These are phyloP conservation scores for Odocoileus virginianus DNA, from an alignment of 2,113 vertebrate genomes.

Conservation along the genomic window DNA sequence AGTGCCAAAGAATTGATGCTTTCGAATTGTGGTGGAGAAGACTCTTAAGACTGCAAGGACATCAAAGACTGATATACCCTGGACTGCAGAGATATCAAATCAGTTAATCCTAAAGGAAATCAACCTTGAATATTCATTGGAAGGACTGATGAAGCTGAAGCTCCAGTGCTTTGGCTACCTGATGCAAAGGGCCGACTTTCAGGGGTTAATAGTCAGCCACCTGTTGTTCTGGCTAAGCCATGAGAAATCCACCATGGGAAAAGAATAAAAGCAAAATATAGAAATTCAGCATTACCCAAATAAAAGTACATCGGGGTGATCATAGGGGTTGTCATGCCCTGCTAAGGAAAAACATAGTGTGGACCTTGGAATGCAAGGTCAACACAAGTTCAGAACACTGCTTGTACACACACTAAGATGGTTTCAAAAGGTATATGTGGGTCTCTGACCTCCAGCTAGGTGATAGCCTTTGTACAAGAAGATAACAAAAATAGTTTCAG, in stretches of 20 bases:
- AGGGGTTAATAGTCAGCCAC: background rate
- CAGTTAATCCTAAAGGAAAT: background rate
- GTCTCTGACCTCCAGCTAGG: background rate
- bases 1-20: background rate
- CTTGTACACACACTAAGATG: background rate
- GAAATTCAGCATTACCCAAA: background rate
- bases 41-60: background rate
- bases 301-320: background rate
- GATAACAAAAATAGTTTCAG: background rate
- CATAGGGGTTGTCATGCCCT: background rate
- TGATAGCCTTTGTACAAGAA: background rate
- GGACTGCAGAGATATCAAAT: background rate
- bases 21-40: background rate
- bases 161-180: background rate
- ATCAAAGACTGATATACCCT: background rate
- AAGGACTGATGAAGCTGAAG: background rate
- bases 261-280: background rate
- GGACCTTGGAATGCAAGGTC: background rate
- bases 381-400: background rate
- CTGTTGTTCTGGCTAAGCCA: background rate
- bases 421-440: background rate
- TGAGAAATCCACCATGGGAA: background rate
- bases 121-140: background rate
- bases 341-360: background rate
- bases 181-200: background rate